These are phyloP conservation scores for Corythaeola cristata DNA, from an alignment of 2,113 vertebrate genomes.

Conservation along the genomic window DNA sequence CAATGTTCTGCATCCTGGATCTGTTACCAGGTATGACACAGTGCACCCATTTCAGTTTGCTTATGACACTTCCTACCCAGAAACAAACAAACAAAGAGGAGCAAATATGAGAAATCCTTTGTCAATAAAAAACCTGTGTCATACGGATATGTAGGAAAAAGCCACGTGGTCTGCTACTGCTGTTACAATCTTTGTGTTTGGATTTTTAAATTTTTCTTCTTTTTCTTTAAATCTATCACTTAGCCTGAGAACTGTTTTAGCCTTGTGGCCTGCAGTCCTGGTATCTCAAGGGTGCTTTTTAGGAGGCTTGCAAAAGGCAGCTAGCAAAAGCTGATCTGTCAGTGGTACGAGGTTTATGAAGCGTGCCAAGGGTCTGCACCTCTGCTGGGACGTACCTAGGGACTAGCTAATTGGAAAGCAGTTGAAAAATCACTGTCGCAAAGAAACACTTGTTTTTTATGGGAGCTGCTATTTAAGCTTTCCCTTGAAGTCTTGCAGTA, in stretches of 20 bases:
- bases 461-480: background rate
- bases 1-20: background rate
- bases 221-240: background rate
- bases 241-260: background rate
- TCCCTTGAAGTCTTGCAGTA: background rate
- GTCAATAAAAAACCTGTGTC: background rate
- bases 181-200: background rate
- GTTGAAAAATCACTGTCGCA: background rate
- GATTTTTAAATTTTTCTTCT: background rate
- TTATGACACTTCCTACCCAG: background rate
- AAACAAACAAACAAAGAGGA: background rate
- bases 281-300: background rate
- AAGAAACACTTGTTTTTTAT: background rate
- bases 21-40: background rate
- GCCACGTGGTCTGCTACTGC: background rate
- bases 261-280: background rate
- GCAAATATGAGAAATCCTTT: background rate
- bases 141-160: background rate
- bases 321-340: background rate
- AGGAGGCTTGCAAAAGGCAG: background rate
- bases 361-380: background rate
- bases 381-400: background rate
- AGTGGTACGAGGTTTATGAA: background rate
- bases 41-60: background rate
- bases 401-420: background rate